These are phyloP conservation scores for Macaria notata DNA, from an alignment of 2,888 invertebrate genomes.

Conservation along the genomic window DNA sequence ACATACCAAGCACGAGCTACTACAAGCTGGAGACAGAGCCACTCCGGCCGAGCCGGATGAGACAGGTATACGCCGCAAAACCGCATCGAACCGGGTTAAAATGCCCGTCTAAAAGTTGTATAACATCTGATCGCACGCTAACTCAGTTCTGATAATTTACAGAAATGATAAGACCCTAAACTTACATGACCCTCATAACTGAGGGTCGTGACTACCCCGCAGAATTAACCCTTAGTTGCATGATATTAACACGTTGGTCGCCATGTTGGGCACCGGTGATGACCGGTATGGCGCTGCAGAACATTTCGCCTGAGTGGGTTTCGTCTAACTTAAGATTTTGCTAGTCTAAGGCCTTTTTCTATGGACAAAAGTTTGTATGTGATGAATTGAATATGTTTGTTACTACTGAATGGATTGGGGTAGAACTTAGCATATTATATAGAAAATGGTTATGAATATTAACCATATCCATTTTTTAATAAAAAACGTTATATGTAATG, in stretches of 20 bases:
- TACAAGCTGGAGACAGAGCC: too few species aligned
- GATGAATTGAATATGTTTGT: conserved; percentile 16
- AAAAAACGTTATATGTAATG: conserved; percentile 9
- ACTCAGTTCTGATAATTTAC: too few species aligned
- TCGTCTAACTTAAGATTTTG: conserved; percentile 15
- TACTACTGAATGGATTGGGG: conserved; percentile 10
- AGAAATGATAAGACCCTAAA: too few species aligned
- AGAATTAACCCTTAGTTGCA: too few species aligned
- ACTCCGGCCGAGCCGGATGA: too few species aligned
- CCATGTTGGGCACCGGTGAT: conserved; percentile 27
- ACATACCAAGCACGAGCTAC: too few species aligned
- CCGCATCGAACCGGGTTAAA: too few species aligned
- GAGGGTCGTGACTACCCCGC: too few species aligned
- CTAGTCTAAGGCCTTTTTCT: conserved; percentile 16
- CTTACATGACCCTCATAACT: too few species aligned
- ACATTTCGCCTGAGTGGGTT: conserved; percentile 17
- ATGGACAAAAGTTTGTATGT: conserved; percentile 15
- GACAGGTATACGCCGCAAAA: too few species aligned
- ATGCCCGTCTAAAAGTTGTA: too few species aligned
- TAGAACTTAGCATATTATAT: conserved; percentile 2
- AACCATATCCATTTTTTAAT: conserved; percentile 1
- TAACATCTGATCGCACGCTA: too few species aligned
- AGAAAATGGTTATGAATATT: conserved; percentile 10
- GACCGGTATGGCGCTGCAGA: conserved; percentile 23
- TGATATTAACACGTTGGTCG: conserved; percentile 11